These are phyloP conservation scores for Alaudala cheleensis DNA, from an alignment of 2,113 vertebrate species.

Conservation along the genomic window DNA sequence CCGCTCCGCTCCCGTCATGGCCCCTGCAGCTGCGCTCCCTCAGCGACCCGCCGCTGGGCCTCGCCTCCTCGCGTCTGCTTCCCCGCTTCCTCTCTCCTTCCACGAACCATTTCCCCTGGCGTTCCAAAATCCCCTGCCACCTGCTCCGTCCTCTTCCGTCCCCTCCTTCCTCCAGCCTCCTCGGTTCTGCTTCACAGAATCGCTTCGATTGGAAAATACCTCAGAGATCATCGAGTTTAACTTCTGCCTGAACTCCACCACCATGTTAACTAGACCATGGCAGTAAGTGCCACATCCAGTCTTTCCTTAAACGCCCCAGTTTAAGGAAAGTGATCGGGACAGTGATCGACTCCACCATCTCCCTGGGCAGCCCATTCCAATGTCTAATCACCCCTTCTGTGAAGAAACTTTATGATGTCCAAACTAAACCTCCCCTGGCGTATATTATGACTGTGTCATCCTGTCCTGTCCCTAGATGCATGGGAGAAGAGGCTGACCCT, in stretches of 20 bases:
- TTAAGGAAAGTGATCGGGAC: too few relatives aligned
- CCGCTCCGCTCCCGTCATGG: rapidly evolving
- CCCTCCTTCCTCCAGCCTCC: too few relatives aligned
- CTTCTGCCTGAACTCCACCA: background rate
- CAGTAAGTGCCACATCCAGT: background rate
- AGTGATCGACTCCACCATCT: background rate
- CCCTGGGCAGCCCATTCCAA: background rate
- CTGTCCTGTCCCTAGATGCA: background rate
- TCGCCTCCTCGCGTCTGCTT: too few relatives aligned
- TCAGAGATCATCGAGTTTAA: background rate
- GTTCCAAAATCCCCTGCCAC: background rate
- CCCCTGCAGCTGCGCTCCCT: background rate
- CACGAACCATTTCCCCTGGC: too few relatives aligned
- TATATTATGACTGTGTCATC: rapidly evolving
- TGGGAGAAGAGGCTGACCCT: background rate
- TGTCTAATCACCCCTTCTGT: background rate
- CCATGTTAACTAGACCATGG: background rate
- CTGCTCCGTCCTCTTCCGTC: background rate
- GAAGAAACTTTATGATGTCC: background rate
- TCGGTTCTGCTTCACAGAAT: background rate
- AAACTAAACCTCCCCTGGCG: rapidly evolving
- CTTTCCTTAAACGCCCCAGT: background rate
- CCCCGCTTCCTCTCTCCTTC: too few relatives aligned
- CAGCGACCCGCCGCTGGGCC: rapidly evolving
- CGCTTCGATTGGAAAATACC: background rate